These are phyloP conservation scores for Labrus mixtus DNA, from an alignment of 2,113 vertebrate genomes.

Conservation along the genomic window DNA sequence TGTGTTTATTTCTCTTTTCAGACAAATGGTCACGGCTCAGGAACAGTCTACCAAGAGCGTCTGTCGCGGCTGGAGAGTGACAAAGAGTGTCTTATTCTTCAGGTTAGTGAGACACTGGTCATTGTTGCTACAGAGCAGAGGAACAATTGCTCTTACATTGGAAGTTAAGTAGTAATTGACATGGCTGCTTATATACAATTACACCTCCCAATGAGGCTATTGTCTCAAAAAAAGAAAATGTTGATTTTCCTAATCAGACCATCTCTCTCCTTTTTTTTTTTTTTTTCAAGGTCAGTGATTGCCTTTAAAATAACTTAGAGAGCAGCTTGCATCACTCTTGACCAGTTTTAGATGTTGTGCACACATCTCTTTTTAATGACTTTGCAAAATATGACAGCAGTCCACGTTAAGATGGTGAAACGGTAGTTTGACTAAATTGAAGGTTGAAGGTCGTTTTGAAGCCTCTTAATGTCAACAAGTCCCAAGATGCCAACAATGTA, in stretches of 20 bases:
- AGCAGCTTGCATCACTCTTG: not conserved
- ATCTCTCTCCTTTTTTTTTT: too few relatives aligned
- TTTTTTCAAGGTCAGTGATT: too few relatives aligned
- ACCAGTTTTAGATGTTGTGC: not conserved
- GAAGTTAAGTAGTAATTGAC: not conserved
- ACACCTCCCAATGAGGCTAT: not conserved
- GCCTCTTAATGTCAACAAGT: not conserved
- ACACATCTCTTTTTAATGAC: not conserved
- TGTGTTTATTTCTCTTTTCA: constrained; percentile 77
- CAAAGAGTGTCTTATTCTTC: constrained; percentile 96
- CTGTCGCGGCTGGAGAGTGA: constrained; percentile 94
- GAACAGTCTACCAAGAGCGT: constrained; percentile 91
- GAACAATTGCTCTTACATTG: constrained; percentile 6
- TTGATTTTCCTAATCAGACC: constrained; percentile 1
- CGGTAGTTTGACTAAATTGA: not conserved
- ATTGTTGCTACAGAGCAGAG: not conserved
- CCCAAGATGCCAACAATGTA: not conserved
- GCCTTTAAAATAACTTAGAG: too few relatives aligned
- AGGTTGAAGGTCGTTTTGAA: not conserved
- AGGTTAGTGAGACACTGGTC: constrained; percentile 83
- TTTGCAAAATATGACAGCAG: not conserved
- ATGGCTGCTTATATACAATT: not conserved
- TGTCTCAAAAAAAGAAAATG: not conserved
- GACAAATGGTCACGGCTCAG: constrained; percentile 91
- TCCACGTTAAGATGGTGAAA: too few relatives aligned